phyloP scores from a whole-genome alignment of 1,140 invertebrate species.

The Sycophaga agraensis region DNA sequence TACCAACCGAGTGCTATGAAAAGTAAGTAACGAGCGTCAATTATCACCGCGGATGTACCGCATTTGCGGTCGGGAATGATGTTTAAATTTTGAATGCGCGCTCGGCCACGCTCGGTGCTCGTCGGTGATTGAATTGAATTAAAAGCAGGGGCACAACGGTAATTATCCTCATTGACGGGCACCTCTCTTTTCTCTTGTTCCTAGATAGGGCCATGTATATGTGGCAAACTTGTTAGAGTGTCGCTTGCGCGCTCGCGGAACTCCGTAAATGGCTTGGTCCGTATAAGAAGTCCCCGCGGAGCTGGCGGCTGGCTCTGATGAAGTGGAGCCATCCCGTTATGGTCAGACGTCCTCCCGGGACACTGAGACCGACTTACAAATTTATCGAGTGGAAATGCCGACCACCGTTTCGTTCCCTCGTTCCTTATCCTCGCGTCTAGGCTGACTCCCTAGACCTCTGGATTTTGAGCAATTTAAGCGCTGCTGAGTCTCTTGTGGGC shows the following conservation, averaged over 20 bases:
- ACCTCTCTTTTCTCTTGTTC: no score
- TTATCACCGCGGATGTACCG: constrained; percentile 8
- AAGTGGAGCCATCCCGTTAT: constrained; percentile 24
- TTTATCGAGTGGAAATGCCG: constrained; percentile 8
- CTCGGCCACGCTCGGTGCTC: not conserved
- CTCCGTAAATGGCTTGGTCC: constrained; percentile 21
- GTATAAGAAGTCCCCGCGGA: constrained; percentile 27
- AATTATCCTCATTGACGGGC: constrained; percentile 4
- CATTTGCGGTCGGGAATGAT: constrained; percentile 5
- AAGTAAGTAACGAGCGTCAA: constrained; percentile 22
- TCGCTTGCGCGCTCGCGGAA: not conserved
- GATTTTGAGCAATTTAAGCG: constrained; percentile 8
- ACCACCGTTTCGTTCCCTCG: not conserved
- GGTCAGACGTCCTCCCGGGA: constrained; percentile 16
- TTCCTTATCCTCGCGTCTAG: not conserved
- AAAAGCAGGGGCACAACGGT: constrained; percentile 3
- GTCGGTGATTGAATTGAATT: not conserved
- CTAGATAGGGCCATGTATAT: no score
- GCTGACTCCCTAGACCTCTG: not conserved
- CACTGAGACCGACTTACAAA: constrained; percentile 16
- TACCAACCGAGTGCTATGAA: constrained; percentile 9
- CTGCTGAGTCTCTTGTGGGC: no score
- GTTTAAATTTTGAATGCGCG: constrained; percentile 7
- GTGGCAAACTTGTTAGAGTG: no score
- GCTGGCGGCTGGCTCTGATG: constrained; percentile 1